Conservation (phyloP, 2,113 vertebrate genomes). For the Chaetura pelagica region DNA sequence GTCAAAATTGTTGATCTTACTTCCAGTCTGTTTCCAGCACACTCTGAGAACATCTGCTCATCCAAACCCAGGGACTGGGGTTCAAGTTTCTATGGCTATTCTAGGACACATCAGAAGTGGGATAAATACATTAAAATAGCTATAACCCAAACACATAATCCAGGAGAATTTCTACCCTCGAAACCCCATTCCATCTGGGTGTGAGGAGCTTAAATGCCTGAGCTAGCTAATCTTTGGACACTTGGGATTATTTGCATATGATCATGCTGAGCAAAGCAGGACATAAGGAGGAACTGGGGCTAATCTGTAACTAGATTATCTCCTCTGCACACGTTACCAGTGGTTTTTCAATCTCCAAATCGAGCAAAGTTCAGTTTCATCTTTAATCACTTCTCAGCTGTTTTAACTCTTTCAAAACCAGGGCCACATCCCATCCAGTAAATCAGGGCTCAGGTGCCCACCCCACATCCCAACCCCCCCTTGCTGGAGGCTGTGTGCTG, state of each 20-base stretch:
- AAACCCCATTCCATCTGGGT: rapidly evolving
- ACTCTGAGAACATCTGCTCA: neutral
- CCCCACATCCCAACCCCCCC: too few relatives aligned
- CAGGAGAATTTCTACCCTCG: neutral
- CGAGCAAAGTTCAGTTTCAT: conserved; percentile 57
- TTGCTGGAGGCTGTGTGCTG: too few relatives aligned
- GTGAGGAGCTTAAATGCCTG: neutral
- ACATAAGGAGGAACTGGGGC: neutral
- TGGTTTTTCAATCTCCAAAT: neutral
- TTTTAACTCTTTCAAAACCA: neutral
- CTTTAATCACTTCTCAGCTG: neutral
- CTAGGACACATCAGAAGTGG: too few relatives aligned
- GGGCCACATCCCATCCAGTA: neutral
- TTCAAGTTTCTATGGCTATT: neutral
- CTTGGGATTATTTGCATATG: neutral
- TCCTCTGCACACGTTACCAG: neutral
- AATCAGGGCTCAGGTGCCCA: too few relatives aligned
- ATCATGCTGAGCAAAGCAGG: neutral
- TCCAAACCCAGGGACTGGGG: neutral
- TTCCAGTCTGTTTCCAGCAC: neutral
- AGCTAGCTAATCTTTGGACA: neutral
- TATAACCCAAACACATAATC: rapidly evolving
- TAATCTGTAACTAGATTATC: conserved; percentile 56
- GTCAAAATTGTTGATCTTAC: neutral
- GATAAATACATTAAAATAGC: rapidly evolving